These are phyloP conservation scores for Macropodus opercularis DNA, from an alignment of 2,797 vertebrate species.

Conservation along the genomic window DNA sequence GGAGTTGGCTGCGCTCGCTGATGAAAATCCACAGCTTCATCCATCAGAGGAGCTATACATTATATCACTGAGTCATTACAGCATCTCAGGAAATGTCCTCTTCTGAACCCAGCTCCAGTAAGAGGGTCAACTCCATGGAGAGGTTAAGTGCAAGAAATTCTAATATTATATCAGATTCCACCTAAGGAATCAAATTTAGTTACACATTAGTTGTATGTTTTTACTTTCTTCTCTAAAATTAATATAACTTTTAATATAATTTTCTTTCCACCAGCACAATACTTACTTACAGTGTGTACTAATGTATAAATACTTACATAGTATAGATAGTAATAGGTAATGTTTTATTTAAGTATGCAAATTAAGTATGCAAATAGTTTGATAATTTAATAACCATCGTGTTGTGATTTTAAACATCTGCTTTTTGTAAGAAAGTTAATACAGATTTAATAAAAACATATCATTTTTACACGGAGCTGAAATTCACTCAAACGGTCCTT, in stretches of 20 bases:
- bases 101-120: slow-evolving; percentile 18
- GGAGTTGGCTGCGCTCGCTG: slow-evolving; percentile 74
- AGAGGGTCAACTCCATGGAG: slow-evolving; percentile 20
- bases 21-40: slow-evolving; percentile 81
- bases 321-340: no score
- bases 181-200: not conserved
- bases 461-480: slow-evolving; percentile 17
- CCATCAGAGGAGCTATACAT: slow-evolving; percentile 63
- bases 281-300: no score
- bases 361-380: no score
- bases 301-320: no score
- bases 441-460: no score
- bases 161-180: not conserved
- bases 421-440: slow-evolving; percentile 1
- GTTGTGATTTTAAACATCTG: slow-evolving; percentile 1
- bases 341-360: no score
- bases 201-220: no score
- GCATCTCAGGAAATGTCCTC: slow-evolving; percentile 46
- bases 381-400: no score
- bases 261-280: no score
- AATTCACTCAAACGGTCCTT: slow-evolving; percentile 52
- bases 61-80: slow-evolving; percentile 42
- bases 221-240: no score
- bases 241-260: no score
- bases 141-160: slow-evolving; percentile 3